Base-by-base conservation (phyloP, 2,888 invertebrate species). In the Limenitis camilla region DNA sequence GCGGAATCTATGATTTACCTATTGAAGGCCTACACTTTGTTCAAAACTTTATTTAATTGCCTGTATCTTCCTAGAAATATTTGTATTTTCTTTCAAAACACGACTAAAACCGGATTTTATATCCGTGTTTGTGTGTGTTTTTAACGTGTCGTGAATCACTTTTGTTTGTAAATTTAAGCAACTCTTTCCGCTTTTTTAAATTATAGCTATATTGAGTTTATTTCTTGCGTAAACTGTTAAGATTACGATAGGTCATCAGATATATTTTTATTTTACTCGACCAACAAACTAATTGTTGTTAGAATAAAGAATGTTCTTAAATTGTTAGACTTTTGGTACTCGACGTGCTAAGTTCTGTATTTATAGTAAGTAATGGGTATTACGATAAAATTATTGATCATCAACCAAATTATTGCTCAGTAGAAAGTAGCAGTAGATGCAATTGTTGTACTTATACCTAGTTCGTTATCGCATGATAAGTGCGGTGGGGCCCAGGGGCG, bases 391-490 rank as follows among this genome's bases (percentile, higher is more conserved):
- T 0, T 38, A 11, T 45, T 38, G 45, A 30, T 29, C 43, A 42
- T 39, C 43, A 43, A 43, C 49, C 39, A 43, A 40, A 52, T 41
- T 53, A 54, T 58, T 46, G 35, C 47, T 55, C 19, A 19, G 19
- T 19, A 19, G 19, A 1, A 19, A 19, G 19, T 19, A 19, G 43
- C 52, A 47, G 49, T 41, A 52, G 54, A 52, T 42, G 44, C 46
- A 19, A 33, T 55, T 44, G 52, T 32, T 44, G 53, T 59, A 54
- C 55, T 55, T 62, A 59, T 64, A 64, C 59, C 61, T 61, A 56
- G 69, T 70, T 74, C 66, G 70, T 75, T 76, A 78, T 78, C 76
- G 72, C 64, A 66, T 69, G 76, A 74, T 76, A 75, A 77, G 74
- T 71, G 63, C 69, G 66, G 71, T 66, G 64, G 69, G 68, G 63